These are phyloP conservation scores for Trachymyrmex septentrionalis DNA, from an alignment of 1,140 invertebrate genomes.

Conservation along the genomic window DNA sequence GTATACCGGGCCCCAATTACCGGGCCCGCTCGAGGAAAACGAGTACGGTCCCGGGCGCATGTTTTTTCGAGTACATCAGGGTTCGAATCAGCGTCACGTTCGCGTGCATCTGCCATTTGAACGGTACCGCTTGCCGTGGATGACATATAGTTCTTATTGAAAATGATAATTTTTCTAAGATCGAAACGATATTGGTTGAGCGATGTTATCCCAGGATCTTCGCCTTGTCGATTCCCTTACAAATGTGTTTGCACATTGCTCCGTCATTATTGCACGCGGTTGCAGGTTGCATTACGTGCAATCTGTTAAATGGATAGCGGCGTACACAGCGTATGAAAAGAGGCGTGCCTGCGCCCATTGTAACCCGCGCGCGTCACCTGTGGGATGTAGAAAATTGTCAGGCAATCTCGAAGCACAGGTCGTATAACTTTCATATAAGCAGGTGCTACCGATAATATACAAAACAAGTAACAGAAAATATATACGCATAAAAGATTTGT, in stretches of 20 bases:
- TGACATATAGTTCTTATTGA: conserved; percentile 4
- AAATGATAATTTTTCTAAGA: conserved; percentile 11
- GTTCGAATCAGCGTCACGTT: conserved; percentile 22
- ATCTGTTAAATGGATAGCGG: conserved; percentile 10
- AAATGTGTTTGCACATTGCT: not conserved
- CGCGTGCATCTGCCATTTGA: conserved; percentile 27
- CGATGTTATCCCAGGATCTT: not conserved
- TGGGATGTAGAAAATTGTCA: conserved; percentile 8
- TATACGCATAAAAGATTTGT: not conserved
- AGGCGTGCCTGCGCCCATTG: conserved; percentile 22
- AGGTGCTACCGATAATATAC: conserved; percentile 48
- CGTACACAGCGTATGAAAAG: conserved; percentile 13
- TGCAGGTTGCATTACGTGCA: conserved; percentile 21
- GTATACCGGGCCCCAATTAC: conserved; percentile 72
- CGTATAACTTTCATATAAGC: conserved; percentile 54
- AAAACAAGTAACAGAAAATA: not conserved
- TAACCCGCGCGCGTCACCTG: conserved; percentile 66
- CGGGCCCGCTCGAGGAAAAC: conserved; percentile 66
- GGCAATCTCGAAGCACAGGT: conserved; percentile 45
- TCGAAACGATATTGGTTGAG: not conserved
- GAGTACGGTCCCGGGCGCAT: conserved; percentile 6
- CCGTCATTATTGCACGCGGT: conserved; percentile 15
- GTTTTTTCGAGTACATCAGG: conserved; percentile 42
- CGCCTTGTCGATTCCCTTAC: not conserved
- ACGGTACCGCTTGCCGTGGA: not conserved